Conservation (phyloP, 2,113 vertebrate species). For the Eretmochelys imbricata region DNA sequence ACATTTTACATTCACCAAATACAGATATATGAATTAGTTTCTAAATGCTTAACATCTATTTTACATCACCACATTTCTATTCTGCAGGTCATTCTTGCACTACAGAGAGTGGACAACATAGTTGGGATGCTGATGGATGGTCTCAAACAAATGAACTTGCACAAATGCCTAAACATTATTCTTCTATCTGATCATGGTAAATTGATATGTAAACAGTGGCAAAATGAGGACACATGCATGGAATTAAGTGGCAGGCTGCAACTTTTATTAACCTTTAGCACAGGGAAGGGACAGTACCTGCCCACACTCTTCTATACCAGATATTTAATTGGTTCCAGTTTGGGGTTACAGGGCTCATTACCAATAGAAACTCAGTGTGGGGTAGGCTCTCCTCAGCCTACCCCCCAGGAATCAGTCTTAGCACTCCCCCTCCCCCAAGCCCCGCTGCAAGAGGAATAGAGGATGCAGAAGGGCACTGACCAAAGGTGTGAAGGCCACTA, state of each 20-base stretch:
- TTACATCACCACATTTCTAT: neutral
- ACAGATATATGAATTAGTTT: neutral
- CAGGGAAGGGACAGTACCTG: neutral
- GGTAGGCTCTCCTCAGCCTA: neutral
- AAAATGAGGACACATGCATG: neutral
- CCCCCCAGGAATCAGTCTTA: neutral
- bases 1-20: neutral
- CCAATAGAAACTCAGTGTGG: neutral
- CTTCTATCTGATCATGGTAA: constrained; percentile 95
- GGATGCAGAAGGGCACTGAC: neutral
- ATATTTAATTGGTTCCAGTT: neutral
- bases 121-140: constrained; percentile 91
- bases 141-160: constrained; percentile 85
- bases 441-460: neutral
- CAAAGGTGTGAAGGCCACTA: neutral
- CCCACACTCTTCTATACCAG: neutral
- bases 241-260: neutral
- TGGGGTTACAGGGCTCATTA: neutral
- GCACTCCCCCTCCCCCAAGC: too few relatives aligned
- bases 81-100: constrained; percentile 86
- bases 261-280: neutral
- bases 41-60: neutral
- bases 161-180: constrained; percentile 90
- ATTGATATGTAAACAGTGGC: neutral
- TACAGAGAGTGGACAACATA: constrained; percentile 86